Percentiles rank a stretch among this genome's conserved stretches.
Evolutionary conservation across 2,113 vertebrate genomes (phyloP).

Genomic region (Nycticorax nycticorax): DNA sequence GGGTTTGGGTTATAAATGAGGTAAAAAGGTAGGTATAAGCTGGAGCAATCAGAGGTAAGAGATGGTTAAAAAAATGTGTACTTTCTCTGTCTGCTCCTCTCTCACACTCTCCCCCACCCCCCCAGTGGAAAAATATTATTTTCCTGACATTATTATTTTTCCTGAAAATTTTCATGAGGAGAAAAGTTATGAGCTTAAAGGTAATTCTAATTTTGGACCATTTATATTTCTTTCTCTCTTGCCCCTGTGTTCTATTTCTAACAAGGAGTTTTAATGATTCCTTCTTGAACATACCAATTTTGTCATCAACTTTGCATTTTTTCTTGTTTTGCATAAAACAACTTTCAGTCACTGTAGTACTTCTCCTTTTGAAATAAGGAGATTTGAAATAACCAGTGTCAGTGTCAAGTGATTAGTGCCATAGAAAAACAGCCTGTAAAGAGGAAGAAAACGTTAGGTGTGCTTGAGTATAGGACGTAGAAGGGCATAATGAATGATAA

Average conservation of each 20-base stretch:
- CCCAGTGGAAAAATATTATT: background rate
- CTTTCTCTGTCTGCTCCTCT: background rate
- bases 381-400: background rate
- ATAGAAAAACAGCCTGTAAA: background rate
- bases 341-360: background rate
- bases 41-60: background rate
- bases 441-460: background rate
- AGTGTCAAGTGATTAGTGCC: background rate
- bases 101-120: accelerated
- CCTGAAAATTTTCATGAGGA: background rate
- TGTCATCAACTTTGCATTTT: background rate
- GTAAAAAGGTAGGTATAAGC: background rate
- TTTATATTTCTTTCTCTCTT: background rate
- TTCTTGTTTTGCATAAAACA: background rate
- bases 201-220: background rate
- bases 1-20: background rate
- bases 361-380: background rate
- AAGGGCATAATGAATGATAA: background rate
- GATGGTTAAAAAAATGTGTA: background rate
- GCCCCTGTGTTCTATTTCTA: background rate
- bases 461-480: background rate
- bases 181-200: background rate
- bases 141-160: background rate
- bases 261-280: background rate
- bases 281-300: background rate